Evolutionary conservation across 2,113 vertebrate species (phyloP).

Genomic region (Amphiprion percula): DNA sequence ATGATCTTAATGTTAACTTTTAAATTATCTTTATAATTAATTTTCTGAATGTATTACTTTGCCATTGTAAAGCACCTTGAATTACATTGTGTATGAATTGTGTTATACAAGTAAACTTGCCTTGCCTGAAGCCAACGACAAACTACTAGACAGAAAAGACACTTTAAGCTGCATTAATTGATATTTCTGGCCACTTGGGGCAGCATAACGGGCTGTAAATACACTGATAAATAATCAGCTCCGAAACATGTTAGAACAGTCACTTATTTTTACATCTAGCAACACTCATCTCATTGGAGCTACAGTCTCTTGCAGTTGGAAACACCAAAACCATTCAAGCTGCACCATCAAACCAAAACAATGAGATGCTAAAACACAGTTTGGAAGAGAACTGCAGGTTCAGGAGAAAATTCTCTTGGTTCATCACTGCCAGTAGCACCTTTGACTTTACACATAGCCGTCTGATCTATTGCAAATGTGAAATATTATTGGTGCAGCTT

Average conservation of each 20-base stretch:
- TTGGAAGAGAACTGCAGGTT: neutral
- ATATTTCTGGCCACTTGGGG: neutral
- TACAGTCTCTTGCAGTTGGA: neutral
- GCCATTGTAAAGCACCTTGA: too few relatives aligned
- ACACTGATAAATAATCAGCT: too few relatives aligned
- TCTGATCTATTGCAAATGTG: neutral
- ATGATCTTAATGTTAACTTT: too few relatives aligned
- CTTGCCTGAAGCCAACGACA: too few relatives aligned
- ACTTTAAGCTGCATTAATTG: neutral
- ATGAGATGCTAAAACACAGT: neutral
- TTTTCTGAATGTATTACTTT: too few relatives aligned
- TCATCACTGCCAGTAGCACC: too few relatives aligned
- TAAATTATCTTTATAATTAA: too few relatives aligned
- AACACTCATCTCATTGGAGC: too few relatives aligned
- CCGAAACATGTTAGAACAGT: neutral
- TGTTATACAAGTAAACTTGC: too few relatives aligned
- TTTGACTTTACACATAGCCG: neutral
- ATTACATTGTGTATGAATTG: too few relatives aligned
- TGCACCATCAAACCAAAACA: neutral
- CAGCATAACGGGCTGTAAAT: neutral
- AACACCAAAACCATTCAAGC: neutral
- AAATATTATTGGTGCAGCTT: neutral
- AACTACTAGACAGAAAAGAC: too few relatives aligned
- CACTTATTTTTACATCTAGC: neutral
- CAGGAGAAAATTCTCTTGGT: neutral